Conservation (phyloP, 2,797 vertebrate genomes). For the Fratercula arctica region DNA sequence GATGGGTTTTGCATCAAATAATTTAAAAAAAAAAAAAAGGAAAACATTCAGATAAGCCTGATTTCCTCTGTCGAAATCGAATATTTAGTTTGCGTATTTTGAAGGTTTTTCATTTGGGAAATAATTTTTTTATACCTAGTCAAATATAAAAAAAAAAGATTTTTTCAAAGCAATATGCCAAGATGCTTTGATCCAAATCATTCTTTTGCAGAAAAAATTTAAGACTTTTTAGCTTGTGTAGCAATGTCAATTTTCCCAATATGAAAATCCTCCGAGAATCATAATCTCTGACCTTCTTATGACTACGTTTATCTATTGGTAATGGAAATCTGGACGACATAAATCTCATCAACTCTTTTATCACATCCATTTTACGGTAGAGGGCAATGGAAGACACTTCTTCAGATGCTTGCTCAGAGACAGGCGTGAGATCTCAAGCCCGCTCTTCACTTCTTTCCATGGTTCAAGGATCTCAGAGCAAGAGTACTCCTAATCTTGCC, state of each 20-base stretch:
- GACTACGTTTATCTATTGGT: background rate
- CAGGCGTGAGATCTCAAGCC: background rate
- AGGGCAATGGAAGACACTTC: background rate
- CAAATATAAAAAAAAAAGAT: background rate
- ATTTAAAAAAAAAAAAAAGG: background rate
- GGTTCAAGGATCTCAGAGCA: background rate
- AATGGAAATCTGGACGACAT: background rate
- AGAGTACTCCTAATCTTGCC: background rate
- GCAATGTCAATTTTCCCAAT: background rate
- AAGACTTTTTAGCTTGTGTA: background rate
- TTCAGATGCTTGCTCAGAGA: background rate
- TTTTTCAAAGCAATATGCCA: background rate
- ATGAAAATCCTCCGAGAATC: background rate
- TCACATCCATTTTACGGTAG: background rate
- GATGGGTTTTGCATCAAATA: fast-evolving
- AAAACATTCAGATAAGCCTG: background rate
- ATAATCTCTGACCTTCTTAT: background rate
- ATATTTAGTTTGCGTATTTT: background rate
- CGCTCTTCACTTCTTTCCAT: background rate
- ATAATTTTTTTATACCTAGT: background rate
- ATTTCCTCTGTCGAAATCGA: background rate
- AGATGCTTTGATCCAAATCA: background rate
- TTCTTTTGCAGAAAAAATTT: background rate
- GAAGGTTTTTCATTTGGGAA: background rate
- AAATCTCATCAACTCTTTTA: background rate